Conservation (phyloP, 1,140 invertebrate species). For the Camponotus vicinus region DNA sequence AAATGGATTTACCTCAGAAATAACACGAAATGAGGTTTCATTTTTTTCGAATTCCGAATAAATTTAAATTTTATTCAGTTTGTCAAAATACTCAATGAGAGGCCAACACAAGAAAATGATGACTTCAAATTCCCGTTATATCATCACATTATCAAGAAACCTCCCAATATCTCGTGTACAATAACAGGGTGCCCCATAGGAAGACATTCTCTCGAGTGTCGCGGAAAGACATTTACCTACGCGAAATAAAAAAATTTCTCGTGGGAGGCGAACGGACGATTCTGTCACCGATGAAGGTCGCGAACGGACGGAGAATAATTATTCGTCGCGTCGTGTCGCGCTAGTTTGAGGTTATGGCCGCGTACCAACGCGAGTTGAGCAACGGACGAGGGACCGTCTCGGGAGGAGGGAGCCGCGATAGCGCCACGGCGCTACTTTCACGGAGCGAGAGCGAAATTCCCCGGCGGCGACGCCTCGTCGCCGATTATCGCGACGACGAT, state of each 20-base stretch:
- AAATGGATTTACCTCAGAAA: no score
- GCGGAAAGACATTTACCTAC: slow-evolving; percentile 33
- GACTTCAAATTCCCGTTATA: not conserved
- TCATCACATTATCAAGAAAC: not conserved
- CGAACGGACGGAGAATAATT: not conserved
- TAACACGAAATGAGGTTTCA: no score
- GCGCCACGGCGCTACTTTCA: slow-evolving; percentile 76
- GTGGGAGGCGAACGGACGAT: not conserved
- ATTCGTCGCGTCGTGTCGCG: slow-evolving; percentile 18
- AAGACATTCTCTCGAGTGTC: not conserved
- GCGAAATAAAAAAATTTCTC: slow-evolving; percentile 17
- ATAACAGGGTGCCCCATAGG: not conserved
- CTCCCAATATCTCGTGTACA: not conserved
- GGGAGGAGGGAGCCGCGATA: slow-evolving; percentile 63
- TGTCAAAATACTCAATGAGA: not conserved
- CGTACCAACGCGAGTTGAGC: not conserved
- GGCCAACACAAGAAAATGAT: not conserved
- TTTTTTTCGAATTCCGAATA: no score
- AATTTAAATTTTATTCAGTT: not conserved
- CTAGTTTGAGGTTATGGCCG: slow-evolving; percentile 75
- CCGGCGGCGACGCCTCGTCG: slow-evolving; percentile 35
- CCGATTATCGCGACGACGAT: slow-evolving; percentile 27
- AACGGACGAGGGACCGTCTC: not conserved
- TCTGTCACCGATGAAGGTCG: slow-evolving; percentile 40
- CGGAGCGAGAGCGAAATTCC: slow-evolving; percentile 72